Evolutionary conservation across 2,797 vertebrate genomes (phyloP).

Genomic region (Chaunax sp.): DNA sequence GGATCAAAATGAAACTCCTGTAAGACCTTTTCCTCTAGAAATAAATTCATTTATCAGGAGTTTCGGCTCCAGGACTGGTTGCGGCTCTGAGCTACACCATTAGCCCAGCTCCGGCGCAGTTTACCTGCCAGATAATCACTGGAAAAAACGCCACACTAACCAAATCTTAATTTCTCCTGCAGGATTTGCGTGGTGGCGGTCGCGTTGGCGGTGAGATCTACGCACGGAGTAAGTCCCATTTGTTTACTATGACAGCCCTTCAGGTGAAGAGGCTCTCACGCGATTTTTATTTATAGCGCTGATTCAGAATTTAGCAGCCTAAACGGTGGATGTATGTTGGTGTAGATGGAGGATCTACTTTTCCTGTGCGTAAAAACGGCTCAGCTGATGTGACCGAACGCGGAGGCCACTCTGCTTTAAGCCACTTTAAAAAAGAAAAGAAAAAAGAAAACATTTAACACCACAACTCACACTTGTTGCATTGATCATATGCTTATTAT

Average conservation of each 20-base stretch:
- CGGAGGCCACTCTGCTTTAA: not conserved
- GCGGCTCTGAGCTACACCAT: not conserved
- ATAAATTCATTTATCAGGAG: not conserved
- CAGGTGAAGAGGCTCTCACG: slow-evolving; percentile 31
- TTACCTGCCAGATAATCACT: slow-evolving; percentile 23
- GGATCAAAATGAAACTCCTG: slow-evolving; percentile 78
- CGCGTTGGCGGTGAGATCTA: slow-evolving; percentile 53
- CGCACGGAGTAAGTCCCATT: slow-evolving; percentile 81
- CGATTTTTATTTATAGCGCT: slow-evolving; percentile 16
- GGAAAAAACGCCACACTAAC: not conserved
- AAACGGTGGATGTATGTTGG: not conserved
- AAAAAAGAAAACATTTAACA: not conserved
- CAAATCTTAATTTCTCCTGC: slow-evolving; percentile 32
- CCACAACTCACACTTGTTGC: not conserved
- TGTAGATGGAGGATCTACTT: not conserved
- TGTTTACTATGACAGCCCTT: slow-evolving; percentile 43
- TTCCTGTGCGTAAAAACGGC: not conserved
- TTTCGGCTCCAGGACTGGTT: not conserved
- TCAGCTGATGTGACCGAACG: not conserved
- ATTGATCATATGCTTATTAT: not conserved
- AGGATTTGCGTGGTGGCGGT: slow-evolving; percentile 72
- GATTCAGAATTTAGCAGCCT: not conserved
- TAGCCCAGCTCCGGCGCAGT: slow-evolving; percentile 5
- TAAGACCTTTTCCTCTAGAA: slow-evolving; percentile 48
- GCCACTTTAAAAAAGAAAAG: too few relatives aligned